Conservation (phyloP, 2,888 invertebrate species). For the Antheraea assamensis region DNA sequence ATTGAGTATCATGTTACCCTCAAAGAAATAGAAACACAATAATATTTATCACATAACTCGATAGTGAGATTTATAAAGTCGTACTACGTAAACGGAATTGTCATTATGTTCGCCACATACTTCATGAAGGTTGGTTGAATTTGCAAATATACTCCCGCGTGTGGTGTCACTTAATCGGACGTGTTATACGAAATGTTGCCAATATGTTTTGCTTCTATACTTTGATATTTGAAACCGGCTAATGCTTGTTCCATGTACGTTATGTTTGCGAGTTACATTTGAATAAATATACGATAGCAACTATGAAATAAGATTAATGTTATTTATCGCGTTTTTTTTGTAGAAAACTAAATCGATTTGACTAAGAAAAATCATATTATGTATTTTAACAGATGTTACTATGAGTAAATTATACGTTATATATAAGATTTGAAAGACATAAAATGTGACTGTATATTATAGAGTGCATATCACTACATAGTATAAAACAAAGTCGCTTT, state of each 20-base stretch:
- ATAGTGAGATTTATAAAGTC: slow-evolving; percentile 25
- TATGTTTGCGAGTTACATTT: slow-evolving; percentile 32
- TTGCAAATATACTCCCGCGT: not conserved
- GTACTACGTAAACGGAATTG: slow-evolving; percentile 12
- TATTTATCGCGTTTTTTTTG: not conserved
- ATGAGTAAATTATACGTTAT: too few species aligned
- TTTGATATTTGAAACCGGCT: slow-evolving; percentile 34
- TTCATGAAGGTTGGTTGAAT: not conserved
- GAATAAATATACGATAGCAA: slow-evolving; percentile 28
- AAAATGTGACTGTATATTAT: too few species aligned
- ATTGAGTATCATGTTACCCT: not conserved
- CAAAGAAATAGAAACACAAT: not conserved
- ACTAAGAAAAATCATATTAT: not conserved
- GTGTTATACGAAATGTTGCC: slow-evolving; percentile 34
- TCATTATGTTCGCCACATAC: slow-evolving; percentile 6
- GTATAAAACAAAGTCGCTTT: too few species aligned
- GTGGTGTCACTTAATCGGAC: slow-evolving; percentile 27
- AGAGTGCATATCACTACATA: too few species aligned
- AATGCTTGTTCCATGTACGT: slow-evolving; percentile 41
- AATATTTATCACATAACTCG: slow-evolving; percentile 16
- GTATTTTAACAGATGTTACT: too few species aligned
- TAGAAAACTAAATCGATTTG: not conserved
- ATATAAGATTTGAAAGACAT: too few species aligned
- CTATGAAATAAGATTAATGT: slow-evolving; percentile 23
- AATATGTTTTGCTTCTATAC: slow-evolving; percentile 36